Evolutionary conservation across 2,888 invertebrate species (phyloP).

Genomic region (Penaeus monodon): DNA sequence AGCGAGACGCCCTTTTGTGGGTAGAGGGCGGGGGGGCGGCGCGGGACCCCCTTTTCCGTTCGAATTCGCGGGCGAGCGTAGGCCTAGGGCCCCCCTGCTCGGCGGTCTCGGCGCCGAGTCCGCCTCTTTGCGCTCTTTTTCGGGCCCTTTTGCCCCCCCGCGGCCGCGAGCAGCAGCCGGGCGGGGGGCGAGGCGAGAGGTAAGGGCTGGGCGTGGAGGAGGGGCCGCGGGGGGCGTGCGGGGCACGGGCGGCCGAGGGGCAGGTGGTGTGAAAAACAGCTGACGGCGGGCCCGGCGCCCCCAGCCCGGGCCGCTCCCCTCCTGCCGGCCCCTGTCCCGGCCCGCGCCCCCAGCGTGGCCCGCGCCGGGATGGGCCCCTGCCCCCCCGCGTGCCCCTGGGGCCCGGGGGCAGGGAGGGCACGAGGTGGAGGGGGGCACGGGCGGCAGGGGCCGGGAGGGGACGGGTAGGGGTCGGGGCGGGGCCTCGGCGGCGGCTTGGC

Average conservation of each 20-base stretch:
- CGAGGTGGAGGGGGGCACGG: too few species aligned
- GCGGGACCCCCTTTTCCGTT: too few species aligned
- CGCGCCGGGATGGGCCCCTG: too few species aligned
- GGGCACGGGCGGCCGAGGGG: not conserved
- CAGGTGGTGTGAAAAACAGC: conserved; percentile 49
- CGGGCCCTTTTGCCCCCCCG: not conserved
- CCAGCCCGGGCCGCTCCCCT: conserved; percentile 38
- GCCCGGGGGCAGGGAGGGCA: too few species aligned
- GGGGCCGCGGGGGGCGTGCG: not conserved
- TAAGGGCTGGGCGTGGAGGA: not conserved
- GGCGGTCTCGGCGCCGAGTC: not conserved
- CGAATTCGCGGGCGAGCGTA: conserved; percentile 15
- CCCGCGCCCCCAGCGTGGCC: not conserved
- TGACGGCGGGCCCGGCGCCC: conserved; percentile 50
- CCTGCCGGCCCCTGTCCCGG: not conserved
- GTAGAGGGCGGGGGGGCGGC: not conserved
- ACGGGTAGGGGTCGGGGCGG: too few species aligned
- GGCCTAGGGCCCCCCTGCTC: conserved; percentile 56
- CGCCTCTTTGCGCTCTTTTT: not conserved
- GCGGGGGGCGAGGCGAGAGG: not conserved
- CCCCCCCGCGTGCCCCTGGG: too few species aligned
- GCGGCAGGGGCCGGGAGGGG: too few species aligned
- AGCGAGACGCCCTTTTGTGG: not conserved
- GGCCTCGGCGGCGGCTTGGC: too few species aligned
- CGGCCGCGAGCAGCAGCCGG: not conserved